Base-by-base conservation (phyloP, 2,888 invertebrate genomes). In the Eulithis testata region DNA sequence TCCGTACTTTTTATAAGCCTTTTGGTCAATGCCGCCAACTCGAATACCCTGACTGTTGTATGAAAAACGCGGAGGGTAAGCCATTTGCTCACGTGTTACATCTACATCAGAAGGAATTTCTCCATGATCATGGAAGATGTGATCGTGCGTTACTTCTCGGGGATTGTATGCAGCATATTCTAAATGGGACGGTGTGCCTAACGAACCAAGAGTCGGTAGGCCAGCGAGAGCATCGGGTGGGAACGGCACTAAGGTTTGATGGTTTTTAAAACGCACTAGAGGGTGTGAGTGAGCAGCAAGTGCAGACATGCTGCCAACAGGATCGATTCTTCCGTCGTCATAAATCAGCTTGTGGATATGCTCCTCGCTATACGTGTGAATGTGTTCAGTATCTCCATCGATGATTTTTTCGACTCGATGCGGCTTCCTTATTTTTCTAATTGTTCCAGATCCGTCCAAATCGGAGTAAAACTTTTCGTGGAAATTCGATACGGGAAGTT, bases 391-490 rank as follows among this genome's bases (percentile, higher is more conserved):
- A 76, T 93, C 89, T 65, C 93, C 93, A 66, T 93, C 93, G 70
- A 93, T 85, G 71, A 92, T 93, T 84, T 93, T 93, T 81, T 93
- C 93, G 53, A 93, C 86, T 73, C 93, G 85, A 76, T 88, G 92
- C 57, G 93, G 93, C 80, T 90, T 93, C 70, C 79, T 90, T 11
- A 90, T 82, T 77, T 90, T 93, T 74, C 84, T 88, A 59, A 93
- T 86, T 37, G 90, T 91, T 49, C 88, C 88, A n/a, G 89, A 79
- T 62, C 88, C 86, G 70, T 89, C 87, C n/a, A 93, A 70, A 66
- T 93, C 93, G 0, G 93, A 88, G 81, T 93, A 93, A 78, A 93
- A 93, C 60, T 91, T 88, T 79, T 93, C 93, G 71, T 93, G 93
- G 69, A 88, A 93, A 14, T 84, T 86, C 14, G 92, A 84, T 6